Percentiles rank a stretch among this genome's conserved stretches.
Evolutionary conservation across 2,888 invertebrate species (phyloP).

Genomic region (Theretra japonica): DNA sequence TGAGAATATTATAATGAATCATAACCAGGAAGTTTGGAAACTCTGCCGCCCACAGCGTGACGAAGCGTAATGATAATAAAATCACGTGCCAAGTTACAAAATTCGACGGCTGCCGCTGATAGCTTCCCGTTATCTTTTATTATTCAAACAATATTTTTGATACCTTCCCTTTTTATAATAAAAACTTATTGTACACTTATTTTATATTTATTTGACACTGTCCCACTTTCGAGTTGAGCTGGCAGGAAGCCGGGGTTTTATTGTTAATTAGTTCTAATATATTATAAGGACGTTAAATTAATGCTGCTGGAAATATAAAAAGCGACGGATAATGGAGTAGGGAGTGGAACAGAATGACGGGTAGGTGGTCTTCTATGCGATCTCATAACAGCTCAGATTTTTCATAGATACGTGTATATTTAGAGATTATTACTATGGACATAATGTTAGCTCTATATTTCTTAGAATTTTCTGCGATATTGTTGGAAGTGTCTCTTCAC

Average conservation of each 20-base stretch:
- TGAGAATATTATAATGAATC: not conserved
- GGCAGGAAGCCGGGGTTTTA: not conserved
- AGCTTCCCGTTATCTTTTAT: constrained; percentile 25
- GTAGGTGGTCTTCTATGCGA: too few species aligned
- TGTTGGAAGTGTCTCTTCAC: too few species aligned
- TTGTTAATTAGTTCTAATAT: constrained; percentile 12
- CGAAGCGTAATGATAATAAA: constrained; percentile 25
- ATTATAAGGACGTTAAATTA: constrained; percentile 4
- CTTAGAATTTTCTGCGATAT: too few species aligned
- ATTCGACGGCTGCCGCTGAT: constrained; percentile 23
- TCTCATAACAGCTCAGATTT: too few species aligned
- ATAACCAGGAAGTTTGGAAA: constrained; percentile 21
- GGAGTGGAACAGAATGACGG: not conserved
- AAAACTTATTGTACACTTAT: constrained; percentile 16
- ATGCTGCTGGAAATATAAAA: not conserved
- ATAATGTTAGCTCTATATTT: too few species aligned
- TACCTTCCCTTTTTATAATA: constrained; percentile 18
- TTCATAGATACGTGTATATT: too few species aligned
- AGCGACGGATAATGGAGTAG: not conserved
- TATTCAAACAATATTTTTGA: constrained; percentile 17
- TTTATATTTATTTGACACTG: constrained; percentile 24
- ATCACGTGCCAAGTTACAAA: constrained; percentile 26
- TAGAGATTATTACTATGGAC: too few species aligned
- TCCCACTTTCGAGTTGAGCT: too few species aligned
- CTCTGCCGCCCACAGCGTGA: constrained; percentile 20